Base-by-base conservation (phyloP, 2,113 vertebrate species). In the Ophthalmolycus amberensis region DNA sequence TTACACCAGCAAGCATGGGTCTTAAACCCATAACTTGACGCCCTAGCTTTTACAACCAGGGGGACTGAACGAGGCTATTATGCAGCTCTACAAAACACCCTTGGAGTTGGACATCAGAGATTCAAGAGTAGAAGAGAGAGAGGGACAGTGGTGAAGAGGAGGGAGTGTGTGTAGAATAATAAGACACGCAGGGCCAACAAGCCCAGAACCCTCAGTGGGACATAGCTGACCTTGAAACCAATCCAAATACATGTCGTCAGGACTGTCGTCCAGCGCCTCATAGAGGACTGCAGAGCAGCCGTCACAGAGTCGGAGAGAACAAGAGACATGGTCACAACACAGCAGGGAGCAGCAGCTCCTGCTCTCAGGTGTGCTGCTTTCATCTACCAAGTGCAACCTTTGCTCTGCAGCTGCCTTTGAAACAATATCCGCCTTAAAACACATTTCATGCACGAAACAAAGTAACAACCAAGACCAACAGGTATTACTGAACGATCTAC, bases 221-320 rank as follows among this genome's bases (percentile, higher is more conserved):
- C 79, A 88, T 93, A 91, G 81, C 95, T 96, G 94, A 96, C 95
- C 95, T 96, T 94, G 92, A 92, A 93, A 95, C 95, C 93, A 95
- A 84, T 96, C 95, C 94, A 95, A 85, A 94, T 94, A 95, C 92
- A 94, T 91, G 93, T 95, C 93, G 80, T 95, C 94, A 79, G 93
- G 93, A 91, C 94, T 93, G 94, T 95, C 93, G 44, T 95, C 95
- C 93, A 91, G 89, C 83, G 82, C 88, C 93, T 96, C 95, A 93
- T 93, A 94, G 85, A 95, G 93, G 77, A 94, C 95, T 95, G 92
- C 88, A 70, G 85, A 86, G 87, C 91, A 88, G 92, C 93, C 90
- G 83, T 87, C 90, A 88, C 88, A 86, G 75, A 77, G 77, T 75
- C 65, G 29, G 84, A 88, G 75, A 88, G 89, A 94, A 94, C 83